Conservation (phyloP, 1,140 invertebrate species). For the Lordiphosa stackelbergi region DNA sequence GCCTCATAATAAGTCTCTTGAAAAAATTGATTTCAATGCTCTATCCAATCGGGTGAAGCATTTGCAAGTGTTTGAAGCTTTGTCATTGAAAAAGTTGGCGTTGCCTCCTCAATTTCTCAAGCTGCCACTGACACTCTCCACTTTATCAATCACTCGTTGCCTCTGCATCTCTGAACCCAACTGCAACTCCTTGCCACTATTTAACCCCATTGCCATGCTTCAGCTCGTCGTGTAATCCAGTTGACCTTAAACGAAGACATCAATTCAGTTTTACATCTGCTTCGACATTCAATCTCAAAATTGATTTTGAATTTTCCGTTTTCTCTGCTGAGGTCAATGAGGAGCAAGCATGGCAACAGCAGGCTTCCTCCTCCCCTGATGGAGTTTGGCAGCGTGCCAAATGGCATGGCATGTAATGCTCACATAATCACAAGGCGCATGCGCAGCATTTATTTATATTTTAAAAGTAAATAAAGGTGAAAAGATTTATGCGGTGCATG, state of each 20-base stretch:
- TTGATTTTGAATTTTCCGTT: slow-evolving; percentile 40
- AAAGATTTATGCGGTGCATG: slow-evolving; percentile 68
- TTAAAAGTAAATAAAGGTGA: slow-evolving; percentile 59
- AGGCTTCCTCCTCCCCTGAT: slow-evolving; percentile 39
- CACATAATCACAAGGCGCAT: slow-evolving; percentile 40
- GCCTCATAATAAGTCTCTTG: too few relatives aligned
- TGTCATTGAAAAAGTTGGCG: too few relatives aligned
- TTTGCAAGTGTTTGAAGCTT: too few relatives aligned
- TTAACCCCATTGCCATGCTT: slow-evolving; percentile 2
- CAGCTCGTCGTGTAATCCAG: neutral
- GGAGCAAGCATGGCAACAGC: slow-evolving; percentile 45
- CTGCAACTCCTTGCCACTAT: slow-evolving; percentile 33
- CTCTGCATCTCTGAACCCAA: slow-evolving; percentile 30
- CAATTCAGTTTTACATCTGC: neutral
- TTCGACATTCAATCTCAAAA: slow-evolving; percentile 32
- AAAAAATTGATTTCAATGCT: too few relatives aligned
- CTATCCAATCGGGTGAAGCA: too few relatives aligned
- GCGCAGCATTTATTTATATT: slow-evolving; percentile 43
- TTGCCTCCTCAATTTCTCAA: too few relatives aligned
- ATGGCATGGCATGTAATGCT: slow-evolving; percentile 59
- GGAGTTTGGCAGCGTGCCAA: slow-evolving; percentile 46
- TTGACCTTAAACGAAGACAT: slow-evolving; percentile 30
- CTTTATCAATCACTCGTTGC: too few relatives aligned
- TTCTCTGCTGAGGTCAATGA: slow-evolving; percentile 33
- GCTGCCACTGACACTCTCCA: too few relatives aligned